Conservation (phyloP, 2,113 vertebrate species). For the Macaca nemestrina region DNA sequence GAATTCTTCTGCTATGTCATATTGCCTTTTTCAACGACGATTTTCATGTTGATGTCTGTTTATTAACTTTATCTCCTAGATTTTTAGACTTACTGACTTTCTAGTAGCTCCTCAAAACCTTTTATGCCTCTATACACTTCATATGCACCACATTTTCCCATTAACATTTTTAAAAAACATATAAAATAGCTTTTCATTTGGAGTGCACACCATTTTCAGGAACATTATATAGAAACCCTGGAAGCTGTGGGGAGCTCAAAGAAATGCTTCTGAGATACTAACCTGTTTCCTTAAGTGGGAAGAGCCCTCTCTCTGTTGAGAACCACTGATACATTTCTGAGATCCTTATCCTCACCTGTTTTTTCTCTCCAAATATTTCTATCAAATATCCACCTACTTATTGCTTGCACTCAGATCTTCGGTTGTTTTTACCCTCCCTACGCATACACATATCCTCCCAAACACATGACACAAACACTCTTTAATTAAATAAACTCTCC, state of each 20-base stretch:
- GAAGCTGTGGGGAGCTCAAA: fast-evolving
- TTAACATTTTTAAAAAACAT: not conserved
- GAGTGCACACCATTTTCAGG: not conserved
- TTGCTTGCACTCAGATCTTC: not conserved
- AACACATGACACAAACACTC: not conserved
- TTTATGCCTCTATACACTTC: not conserved
- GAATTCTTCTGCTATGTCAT: not conserved
- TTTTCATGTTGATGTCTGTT: not conserved
- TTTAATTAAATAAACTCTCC: not conserved
- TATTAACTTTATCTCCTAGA: not conserved
- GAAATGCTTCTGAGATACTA: not conserved
- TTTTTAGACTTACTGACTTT: not conserved
- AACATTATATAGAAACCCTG: not conserved
- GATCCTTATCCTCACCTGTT: not conserved
- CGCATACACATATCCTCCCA: not conserved
- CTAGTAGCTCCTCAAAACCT: not conserved
- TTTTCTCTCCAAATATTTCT: not conserved
- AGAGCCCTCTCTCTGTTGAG: not conserved
- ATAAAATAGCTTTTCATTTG: not conserved
- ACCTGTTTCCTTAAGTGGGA: not conserved
- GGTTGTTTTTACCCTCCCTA: not conserved
- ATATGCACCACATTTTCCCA: not conserved
- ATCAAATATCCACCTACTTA: not conserved
- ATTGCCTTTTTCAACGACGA: not conserved
- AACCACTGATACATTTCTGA: not conserved